These are phyloP conservation scores for Cottoperca gobio DNA, from an alignment of 2,797 vertebrate genomes.

Conservation along the genomic window DNA sequence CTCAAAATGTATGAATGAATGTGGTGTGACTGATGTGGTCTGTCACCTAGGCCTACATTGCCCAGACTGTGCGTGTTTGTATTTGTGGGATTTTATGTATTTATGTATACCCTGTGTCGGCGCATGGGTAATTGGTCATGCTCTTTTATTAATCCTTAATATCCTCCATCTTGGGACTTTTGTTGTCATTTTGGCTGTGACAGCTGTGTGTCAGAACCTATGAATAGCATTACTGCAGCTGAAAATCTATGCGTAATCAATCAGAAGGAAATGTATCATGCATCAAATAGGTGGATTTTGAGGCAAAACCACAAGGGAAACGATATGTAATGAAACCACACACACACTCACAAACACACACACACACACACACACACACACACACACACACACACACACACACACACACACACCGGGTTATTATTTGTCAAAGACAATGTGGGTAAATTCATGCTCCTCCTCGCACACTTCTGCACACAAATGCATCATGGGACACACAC, in stretches of 20 bases:
- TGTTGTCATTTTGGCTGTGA: slow-evolving; percentile 46
- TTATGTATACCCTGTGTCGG: slow-evolving; percentile 26
- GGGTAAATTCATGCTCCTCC: slow-evolving; percentile 29
- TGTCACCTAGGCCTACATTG: slow-evolving; percentile 37
- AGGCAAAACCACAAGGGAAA: slow-evolving; percentile 33
- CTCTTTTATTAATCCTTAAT: slow-evolving; percentile 49
- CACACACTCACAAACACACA: background rate
- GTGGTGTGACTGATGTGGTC: slow-evolving; percentile 60
- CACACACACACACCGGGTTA: slow-evolving; percentile 17
- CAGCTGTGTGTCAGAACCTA: slow-evolving; percentile 58
- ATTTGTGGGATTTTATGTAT: slow-evolving; percentile 48
- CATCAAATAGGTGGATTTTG: slow-evolving; percentile 49
- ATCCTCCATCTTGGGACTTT: slow-evolving; percentile 44
- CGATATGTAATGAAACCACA: slow-evolving; percentile 22
- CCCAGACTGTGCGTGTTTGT: slow-evolving; percentile 13
- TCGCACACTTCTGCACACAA: slow-evolving; percentile 26
- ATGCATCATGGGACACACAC: slow-evolving; percentile 23
- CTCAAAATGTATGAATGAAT: slow-evolving; percentile 62
- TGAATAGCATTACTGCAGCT: slow-evolving; percentile 67
- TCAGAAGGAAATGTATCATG: slow-evolving; percentile 47
- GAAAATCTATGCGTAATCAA: slow-evolving; percentile 48
- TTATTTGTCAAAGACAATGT: slow-evolving; percentile 46
- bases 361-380: no score
- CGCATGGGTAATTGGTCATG: slow-evolving; percentile 22
- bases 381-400: background rate